Conservation (phyloP, 1,140 invertebrate genomes). For the Leptonema lineaticorne region DNA sequence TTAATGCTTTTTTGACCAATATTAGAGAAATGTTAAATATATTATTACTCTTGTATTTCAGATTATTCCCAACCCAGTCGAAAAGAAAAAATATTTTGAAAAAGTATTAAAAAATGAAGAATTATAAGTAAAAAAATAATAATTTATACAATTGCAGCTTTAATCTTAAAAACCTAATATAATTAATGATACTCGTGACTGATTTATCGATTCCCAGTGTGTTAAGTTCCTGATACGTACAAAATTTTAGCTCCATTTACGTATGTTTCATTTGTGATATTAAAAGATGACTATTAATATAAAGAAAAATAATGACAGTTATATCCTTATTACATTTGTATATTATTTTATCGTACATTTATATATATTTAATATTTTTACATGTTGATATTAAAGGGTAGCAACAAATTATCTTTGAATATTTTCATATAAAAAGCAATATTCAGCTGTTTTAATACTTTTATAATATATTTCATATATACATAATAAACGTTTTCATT, state of each 20-base stretch:
- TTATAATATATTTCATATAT: background rate
- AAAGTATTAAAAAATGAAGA: constrained; percentile 50
- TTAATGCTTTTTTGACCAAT: background rate
- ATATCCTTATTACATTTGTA: no score
- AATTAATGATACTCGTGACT: background rate
- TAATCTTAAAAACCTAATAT: background rate
- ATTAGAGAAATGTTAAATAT: background rate
- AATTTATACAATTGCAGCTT: background rate
- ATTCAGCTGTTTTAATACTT: background rate
- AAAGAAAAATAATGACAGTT: no score
- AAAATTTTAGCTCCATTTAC: background rate
- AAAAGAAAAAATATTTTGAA: constrained; percentile 72
- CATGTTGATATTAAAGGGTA: no score
- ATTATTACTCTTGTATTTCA: constrained; percentile 52
- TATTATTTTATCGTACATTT: no score
- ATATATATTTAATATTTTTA: no score
- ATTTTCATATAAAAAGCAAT: no score
- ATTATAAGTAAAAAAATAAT: no score
- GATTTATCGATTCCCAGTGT: background rate
- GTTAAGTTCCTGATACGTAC: constrained; percentile 4
- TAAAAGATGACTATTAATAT: no score
- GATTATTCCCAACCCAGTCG: constrained; percentile 72
- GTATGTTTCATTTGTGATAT: background rate
- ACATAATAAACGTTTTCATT: background rate
- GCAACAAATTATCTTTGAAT: no score